These are phyloP conservation scores for Sarcoramphus papa DNA, from an alignment of 2,797 vertebrate species.

Conservation along the genomic window DNA sequence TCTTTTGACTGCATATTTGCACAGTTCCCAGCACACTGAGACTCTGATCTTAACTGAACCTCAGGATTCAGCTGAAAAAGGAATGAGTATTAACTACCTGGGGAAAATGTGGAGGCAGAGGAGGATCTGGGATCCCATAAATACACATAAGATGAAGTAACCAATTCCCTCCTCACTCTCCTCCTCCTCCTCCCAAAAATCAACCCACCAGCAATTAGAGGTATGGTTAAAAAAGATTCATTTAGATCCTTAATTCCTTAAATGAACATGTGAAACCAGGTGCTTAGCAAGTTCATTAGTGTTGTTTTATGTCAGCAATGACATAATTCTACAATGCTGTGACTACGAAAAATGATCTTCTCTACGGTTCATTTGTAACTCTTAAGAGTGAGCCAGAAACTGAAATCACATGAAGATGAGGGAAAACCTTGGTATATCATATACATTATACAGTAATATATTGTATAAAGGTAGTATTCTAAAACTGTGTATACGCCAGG, in stretches of 20 bases:
- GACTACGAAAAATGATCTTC: not conserved
- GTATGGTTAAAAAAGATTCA: not conserved
- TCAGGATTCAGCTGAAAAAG: not conserved
- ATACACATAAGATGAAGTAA: not conserved
- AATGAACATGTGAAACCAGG: not conserved
- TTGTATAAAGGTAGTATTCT: not conserved
- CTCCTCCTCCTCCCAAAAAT: not conserved
- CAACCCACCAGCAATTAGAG: not conserved
- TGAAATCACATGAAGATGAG: not conserved
- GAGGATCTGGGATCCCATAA: not conserved
- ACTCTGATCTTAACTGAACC: not conserved
- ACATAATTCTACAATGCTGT: not conserved
- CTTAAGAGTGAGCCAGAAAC: not conserved
- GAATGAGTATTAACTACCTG: not conserved
- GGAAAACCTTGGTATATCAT: not conserved
- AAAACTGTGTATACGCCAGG: not conserved
- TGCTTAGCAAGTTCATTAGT: not conserved
- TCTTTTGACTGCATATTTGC: not conserved
- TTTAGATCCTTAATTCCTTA: not conserved
- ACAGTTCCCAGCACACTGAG: not conserved
- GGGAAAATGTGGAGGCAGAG: not conserved
- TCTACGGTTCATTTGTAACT: not conserved
- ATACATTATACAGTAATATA: not conserved
- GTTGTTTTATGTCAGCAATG: not conserved
- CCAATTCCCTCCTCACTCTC: not conserved